These are phyloP conservation scores for Drosophila quinaria DNA, from an alignment of 2,888 invertebrate species.

Conservation along the genomic window DNA sequence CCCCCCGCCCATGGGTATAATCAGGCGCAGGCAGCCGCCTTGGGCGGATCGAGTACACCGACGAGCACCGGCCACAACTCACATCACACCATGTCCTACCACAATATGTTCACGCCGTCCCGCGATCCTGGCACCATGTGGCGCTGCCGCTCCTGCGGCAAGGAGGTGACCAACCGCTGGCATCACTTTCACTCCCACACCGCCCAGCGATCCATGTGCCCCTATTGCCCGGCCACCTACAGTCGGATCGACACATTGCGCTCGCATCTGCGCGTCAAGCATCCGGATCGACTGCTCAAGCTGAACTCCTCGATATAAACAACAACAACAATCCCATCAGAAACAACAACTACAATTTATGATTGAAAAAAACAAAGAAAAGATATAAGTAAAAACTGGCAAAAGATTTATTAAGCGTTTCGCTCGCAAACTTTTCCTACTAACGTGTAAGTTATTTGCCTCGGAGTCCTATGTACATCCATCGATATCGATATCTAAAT, in stretches of 20 bases:
- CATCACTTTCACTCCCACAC: conserved; percentile 95
- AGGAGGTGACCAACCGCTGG: conserved; percentile 95
- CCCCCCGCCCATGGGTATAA: conserved; percentile 73
- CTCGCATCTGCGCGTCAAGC: conserved; percentile 92
- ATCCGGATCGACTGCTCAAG: conserved; percentile 86
- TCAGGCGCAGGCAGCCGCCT: conserved; percentile 60
- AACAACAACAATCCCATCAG: conserved; percentile 3
- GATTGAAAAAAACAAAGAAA: conserved; percentile 11
- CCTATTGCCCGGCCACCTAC: conserved; percentile 94
- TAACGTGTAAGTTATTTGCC: conserved; percentile 57
- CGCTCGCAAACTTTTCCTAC: conserved; percentile 55
- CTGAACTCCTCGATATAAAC: conserved; percentile 84
- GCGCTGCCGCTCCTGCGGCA: conserved; percentile 93
- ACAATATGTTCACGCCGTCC: conserved; percentile 93
- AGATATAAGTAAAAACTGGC: background rate
- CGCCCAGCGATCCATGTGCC: conserved; percentile 92
- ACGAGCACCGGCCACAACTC: conserved; percentile 80
- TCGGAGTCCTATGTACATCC: conserved; percentile 32
- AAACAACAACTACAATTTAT: conserved; percentile 5
- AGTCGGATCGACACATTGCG: conserved; percentile 95
- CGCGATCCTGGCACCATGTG: conserved; percentile 91
- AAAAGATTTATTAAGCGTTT: conserved; percentile 34
- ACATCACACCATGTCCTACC: conserved; percentile 89
- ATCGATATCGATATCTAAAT: conserved; percentile 25
- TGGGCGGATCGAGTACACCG: conserved; percentile 59